Percentiles rank a stretch among this genome's conserved stretches.
phyloP scores from a whole-genome alignment of 2,888 invertebrate species.

The Volucella inflata region DNA sequence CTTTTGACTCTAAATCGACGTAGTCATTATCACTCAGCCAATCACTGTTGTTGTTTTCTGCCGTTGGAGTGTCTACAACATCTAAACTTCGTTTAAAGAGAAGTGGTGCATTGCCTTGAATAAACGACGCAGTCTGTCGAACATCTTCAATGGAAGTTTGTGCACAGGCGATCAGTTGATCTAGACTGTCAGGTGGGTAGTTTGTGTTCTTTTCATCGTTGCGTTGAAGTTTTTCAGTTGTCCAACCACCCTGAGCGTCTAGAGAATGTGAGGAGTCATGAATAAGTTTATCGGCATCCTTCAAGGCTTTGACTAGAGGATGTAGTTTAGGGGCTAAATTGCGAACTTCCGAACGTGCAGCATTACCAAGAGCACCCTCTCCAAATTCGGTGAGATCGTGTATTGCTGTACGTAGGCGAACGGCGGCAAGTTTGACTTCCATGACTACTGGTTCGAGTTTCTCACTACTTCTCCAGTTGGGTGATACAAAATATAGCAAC shows the following conservation, averaged over 20 bases:
- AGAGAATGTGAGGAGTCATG: conserved; percentile 90
- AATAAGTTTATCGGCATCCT: conserved; percentile 91
- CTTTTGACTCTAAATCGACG: conserved; percentile 92
- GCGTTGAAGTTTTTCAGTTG: conserved; percentile 87
- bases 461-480: conserved; percentile 92
- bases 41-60: conserved; percentile 83
- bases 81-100: conserved; percentile 87
- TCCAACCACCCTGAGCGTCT: conserved; percentile 92
- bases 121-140: conserved; percentile 94
- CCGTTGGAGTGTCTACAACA: conserved; percentile 71
- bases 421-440: conserved; percentile 92
- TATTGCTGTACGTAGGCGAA: conserved; percentile 90
- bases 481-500: conserved; percentile 90
- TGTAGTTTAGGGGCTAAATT: conserved; percentile 89
- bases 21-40: conserved; percentile 96
- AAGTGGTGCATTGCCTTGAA: conserved; percentile 92
- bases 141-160: conserved; percentile 95
- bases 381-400: conserved; percentile 95
- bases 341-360: conserved; percentile 92
- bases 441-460: conserved; percentile 91
- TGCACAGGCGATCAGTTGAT: conserved; percentile 94
- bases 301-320: conserved; percentile 91
- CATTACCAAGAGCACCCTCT: conserved; percentile 94
- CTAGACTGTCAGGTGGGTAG: conserved; percentile 90
- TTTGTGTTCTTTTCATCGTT: conserved; percentile 82